Conservation (phyloP, 1,140 invertebrate species). For the Stenopsyche tienmushanensis region DNA sequence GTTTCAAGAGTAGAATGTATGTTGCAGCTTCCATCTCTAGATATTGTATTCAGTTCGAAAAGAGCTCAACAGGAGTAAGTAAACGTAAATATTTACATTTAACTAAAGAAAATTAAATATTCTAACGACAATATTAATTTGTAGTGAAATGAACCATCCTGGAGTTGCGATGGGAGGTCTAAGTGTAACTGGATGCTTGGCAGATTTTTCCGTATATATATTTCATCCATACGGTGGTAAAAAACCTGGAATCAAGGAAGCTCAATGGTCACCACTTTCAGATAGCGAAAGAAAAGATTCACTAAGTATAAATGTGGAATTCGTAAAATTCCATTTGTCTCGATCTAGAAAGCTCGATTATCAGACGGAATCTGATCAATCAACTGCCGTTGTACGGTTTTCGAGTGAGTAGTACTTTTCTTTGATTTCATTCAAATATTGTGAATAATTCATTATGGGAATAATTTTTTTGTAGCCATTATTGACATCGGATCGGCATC, state of each 20-base stretch:
- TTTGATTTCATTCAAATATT: neutral
- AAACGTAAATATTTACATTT: constrained; percentile 1
- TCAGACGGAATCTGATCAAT: constrained; percentile 63
- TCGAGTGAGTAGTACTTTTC: constrained; percentile 69
- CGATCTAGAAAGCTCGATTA: constrained; percentile 83
- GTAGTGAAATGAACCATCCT: constrained; percentile 61
- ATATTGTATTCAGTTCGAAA: constrained; percentile 91
- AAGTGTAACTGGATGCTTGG: constrained; percentile 91
- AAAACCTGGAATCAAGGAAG: constrained; percentile 78
- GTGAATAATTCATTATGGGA: constrained; percentile 39
- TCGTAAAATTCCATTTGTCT: constrained; percentile 94
- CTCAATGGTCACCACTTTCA: constrained; percentile 81
- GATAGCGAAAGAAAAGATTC: constrained; percentile 94
- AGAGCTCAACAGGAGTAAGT: constrained; percentile 71
- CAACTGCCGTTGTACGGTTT: constrained; percentile 82
- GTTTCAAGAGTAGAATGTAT: constrained; percentile 95
- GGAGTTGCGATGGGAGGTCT: constrained; percentile 78
- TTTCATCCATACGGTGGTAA: constrained; percentile 95
- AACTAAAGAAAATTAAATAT: neutral
- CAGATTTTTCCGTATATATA: constrained; percentile 96
- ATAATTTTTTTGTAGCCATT: constrained; percentile 65
- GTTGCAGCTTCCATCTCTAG: constrained; percentile 91
- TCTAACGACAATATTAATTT: constrained; percentile 15
- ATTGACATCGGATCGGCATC: constrained; percentile 96
- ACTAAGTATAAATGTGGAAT: constrained; percentile 93